Percentiles rank a stretch among this genome's conserved stretches.
phyloP scores from a whole-genome alignment of 2,797 vertebrate genomes.

The Tinamus major region DNA sequence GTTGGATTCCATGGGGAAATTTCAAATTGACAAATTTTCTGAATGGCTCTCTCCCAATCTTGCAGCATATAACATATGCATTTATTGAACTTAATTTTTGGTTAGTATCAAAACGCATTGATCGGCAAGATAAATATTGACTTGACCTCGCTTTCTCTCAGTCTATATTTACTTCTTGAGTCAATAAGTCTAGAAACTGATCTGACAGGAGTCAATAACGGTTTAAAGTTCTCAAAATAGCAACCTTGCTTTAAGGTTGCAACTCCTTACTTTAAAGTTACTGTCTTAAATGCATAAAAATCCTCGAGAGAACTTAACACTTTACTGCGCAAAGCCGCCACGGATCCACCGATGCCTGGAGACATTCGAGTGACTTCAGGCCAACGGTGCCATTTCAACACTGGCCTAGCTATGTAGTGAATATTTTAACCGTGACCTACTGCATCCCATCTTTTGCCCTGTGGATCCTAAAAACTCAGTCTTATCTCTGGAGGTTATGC shows the following conservation, averaged over 20 bases:
- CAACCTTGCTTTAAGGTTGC: constrained; percentile 68
- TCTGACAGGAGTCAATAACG: constrained; percentile 82
- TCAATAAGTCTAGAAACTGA: constrained; percentile 81
- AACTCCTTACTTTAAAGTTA: constrained; percentile 69
- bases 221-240: constrained; percentile 79
- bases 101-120: constrained; percentile 80
- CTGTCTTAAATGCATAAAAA: constrained; percentile 61
- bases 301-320: constrained; percentile 49
- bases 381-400: constrained; percentile 48
- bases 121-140: constrained; percentile 82
- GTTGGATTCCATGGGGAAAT: constrained; percentile 57
- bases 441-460: neutral
- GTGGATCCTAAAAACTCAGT: neutral
- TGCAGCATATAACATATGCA: constrained; percentile 56
- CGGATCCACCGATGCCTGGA: neutral
- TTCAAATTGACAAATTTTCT: constrained; percentile 66
- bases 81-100: constrained; percentile 77
- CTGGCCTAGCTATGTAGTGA: neutral
- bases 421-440: constrained; percentile 26
- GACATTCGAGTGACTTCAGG: neutral
- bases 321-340: constrained; percentile 37
- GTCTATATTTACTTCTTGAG: constrained; percentile 80
- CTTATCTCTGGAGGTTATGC: neutral
- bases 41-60: constrained; percentile 53
- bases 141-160: constrained; percentile 79